phyloP scores from a whole-genome alignment of 2,797 vertebrate genomes.

The Vireo griseus region DNA sequence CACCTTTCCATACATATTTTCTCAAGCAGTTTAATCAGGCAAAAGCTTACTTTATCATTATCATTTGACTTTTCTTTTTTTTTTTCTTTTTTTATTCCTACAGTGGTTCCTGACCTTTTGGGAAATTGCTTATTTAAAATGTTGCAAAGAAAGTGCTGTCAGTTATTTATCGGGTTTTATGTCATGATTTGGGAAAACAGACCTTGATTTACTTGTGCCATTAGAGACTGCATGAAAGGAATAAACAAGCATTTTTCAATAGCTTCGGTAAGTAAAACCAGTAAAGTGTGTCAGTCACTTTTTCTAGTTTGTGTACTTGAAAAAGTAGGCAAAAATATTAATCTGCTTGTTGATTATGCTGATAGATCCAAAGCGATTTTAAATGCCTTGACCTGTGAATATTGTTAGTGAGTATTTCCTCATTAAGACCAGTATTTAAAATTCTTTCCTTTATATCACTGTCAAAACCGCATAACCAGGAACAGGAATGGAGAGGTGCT shows the following conservation, averaged over 20 bases:
- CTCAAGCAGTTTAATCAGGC: conserved; percentile 35
- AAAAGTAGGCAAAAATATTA: conserved; percentile 9
- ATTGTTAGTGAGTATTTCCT: neutral
- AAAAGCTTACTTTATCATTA: conserved; percentile 47
- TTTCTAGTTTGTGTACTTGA: neutral
- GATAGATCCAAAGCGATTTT: neutral
- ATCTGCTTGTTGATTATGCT: neutral
- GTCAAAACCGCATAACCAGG: neutral
- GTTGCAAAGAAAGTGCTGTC: conserved; percentile 32
- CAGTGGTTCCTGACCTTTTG: neutral
- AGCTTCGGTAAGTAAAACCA: neutral
- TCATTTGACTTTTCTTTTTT: neutral
- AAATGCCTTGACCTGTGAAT: neutral
- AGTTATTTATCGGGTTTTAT: conserved; percentile 44
- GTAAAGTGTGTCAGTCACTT: neutral
- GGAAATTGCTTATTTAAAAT: conserved; percentile 27
- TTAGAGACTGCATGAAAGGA: conserved; percentile 42
- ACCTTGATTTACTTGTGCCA: conserved; percentile 52
- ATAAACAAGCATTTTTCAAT: conserved; percentile 2
- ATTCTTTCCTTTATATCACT: neutral
- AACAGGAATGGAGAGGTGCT: neutral
- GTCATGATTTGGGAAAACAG: conserved; percentile 36
- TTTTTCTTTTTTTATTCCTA: neutral
- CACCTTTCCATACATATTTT: neutral
- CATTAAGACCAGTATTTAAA: neutral